These are phyloP conservation scores for Phataginus tricuspis DNA, from an alignment of 2,797 vertebrate species.

Conservation along the genomic window DNA sequence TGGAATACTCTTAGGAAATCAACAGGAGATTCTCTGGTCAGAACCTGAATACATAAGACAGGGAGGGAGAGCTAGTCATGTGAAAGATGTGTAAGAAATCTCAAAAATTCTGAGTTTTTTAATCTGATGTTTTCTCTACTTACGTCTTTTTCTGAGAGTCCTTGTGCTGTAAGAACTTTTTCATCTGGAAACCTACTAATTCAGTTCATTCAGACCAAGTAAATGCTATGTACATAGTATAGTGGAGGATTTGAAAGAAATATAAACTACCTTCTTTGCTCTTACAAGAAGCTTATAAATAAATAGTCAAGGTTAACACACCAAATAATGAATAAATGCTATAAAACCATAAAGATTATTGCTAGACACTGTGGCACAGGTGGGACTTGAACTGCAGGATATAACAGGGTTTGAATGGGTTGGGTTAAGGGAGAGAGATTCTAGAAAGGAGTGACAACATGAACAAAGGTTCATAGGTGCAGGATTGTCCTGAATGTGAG, in stretches of 20 bases:
- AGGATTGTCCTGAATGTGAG: neutral
- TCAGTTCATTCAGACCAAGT: constrained; percentile 1
- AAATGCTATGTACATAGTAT: neutral
- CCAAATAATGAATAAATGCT: neutral
- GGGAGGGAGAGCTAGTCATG: neutral
- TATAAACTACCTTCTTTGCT: neutral
- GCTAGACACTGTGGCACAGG: neutral
- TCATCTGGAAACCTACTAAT: neutral
- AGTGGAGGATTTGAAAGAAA: neutral
- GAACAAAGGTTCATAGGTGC: neutral
- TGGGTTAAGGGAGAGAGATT: neutral
- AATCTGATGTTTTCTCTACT: neutral
- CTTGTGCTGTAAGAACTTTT: constrained; percentile 22
- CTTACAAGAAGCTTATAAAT: neutral
- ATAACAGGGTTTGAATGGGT: neutral
- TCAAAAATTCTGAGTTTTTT: neutral
- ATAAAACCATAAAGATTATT: neutral
- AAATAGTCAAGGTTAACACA: neutral
- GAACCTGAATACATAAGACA: neutral
- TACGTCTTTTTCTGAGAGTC: neutral
- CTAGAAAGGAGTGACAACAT: neutral
- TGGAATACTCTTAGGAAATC: constrained; percentile 34
- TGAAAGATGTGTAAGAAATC: neutral
- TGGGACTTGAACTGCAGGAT: neutral
- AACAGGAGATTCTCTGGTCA: neutral